Base-by-base conservation (phyloP, 2,113 vertebrate genomes). In the Notothenia coriiceps region DNA sequence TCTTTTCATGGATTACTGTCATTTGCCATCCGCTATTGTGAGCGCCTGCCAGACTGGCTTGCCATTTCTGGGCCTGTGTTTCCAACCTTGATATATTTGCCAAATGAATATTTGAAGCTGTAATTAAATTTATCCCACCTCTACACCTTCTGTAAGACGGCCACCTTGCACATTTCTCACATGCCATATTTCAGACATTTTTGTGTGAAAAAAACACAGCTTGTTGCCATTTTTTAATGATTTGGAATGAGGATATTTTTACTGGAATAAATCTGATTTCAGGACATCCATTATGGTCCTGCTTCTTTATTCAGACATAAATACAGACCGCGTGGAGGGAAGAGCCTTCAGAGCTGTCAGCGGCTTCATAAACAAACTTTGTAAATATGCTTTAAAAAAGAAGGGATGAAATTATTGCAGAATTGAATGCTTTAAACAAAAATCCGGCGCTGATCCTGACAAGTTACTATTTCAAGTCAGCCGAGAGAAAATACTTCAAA, bases 91-190 rank as follows among this genome's bases (percentile, higher is more conserved):
- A 95, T 94, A 95, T 93, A 95, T 95, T 95, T 95, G 94, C 94
- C 95, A 96, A 95, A 94, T 93, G 92, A 94, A 94, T 95, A 94
- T 95, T 94, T 94, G 94, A 94, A 95, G 91, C 94, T 89, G 89
- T 95, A 95, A 95, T 95, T 95, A 95, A 95, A 95, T 95, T 93
- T 93, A 94, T 93, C 92, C 94, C 93, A 94, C 95, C 93, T 95
- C 94, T 94, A 92, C 93, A 94, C 92, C 92, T 92, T 93, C 91
- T 93, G 91, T 92, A 91, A 87, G 88, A 93, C 85, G 91, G 92
- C 91, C 92, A 92, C 91, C 90, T 93, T 91, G 88, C 90, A 89
- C 91, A 91, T 86, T 91, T 91, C 87, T 90, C 91, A 89, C 83
- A 86, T 79, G 87, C 88, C 83, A 89, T 84, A 86, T 93, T 92